phyloP scores from a whole-genome alignment of 2,888 invertebrate genomes.

The Odontothrips loti region DNA sequence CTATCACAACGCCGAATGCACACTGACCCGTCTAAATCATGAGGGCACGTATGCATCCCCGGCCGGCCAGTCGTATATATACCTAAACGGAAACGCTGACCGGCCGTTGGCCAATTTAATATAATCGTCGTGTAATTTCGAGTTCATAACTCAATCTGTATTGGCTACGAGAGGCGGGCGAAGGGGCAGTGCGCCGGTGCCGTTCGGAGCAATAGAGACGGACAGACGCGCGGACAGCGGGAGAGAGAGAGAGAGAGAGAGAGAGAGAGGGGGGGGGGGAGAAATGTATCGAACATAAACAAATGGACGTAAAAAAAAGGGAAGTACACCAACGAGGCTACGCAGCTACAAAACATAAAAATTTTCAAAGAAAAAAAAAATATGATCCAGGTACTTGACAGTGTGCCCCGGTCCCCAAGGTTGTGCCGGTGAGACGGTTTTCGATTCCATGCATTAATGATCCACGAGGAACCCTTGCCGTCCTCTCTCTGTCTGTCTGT shows the following conservation, averaged over 20 bases:
- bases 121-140: constrained; percentile 25
- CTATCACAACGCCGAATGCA: background rate
- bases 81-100: constrained; percentile 11
- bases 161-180: background rate
- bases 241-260: background rate
- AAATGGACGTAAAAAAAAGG: too few species aligned
- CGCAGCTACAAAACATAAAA: too few species aligned
- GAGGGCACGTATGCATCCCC: background rate
- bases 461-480: too few species aligned
- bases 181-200: background rate
- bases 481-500: too few species aligned
- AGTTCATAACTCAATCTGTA: constrained; percentile 25
- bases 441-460: too few species aligned
- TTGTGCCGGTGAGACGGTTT: too few species aligned
- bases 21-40: constrained; percentile 10
- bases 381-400: too few species aligned
- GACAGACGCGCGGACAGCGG: background rate
- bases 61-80: background rate
- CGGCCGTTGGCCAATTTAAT: background rate
- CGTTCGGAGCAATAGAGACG: background rate
- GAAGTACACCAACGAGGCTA: too few species aligned
- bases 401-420: too few species aligned
- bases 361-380: too few species aligned
- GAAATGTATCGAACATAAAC: too few species aligned
- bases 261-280: background rate